Conservation (phyloP, 2,888 invertebrate species). For the Pachydiplax longipennis region DNA sequence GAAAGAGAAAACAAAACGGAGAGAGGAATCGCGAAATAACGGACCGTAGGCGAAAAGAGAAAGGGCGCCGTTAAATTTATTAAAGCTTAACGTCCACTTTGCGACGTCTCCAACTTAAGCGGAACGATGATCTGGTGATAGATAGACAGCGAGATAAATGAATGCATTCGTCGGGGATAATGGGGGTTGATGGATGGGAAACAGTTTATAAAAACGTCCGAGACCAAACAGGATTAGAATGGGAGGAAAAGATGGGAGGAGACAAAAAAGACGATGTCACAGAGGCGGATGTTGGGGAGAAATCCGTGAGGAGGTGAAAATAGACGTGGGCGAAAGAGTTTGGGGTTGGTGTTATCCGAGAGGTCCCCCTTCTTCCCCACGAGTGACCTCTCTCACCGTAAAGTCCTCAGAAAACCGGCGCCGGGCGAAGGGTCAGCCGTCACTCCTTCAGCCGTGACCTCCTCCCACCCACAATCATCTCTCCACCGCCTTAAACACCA, state of each 20-base stretch:
- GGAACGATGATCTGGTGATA: conserved; percentile 2
- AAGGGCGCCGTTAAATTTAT: background rate
- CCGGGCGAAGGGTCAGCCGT: conserved; percentile 28
- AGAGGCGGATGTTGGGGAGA: conserved; percentile 25
- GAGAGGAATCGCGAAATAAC: background rate
- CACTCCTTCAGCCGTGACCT: conserved; percentile 40
- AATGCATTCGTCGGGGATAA: conserved; percentile 34
- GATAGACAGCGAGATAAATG: conserved; percentile 37
- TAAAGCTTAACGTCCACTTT: conserved; percentile 33
- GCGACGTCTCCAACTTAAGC: background rate
- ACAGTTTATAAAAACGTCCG: conserved; percentile 18
- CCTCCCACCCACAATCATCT: background rate
- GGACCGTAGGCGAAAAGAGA: background rate
- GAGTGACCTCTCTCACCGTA: conserved; percentile 28
- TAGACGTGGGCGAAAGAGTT: background rate
- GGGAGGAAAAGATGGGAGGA: background rate
- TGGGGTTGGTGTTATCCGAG: background rate
- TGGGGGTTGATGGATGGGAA: conserved; percentile 33
- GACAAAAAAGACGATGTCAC: conserved; percentile 3
- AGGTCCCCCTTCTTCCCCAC: background rate
- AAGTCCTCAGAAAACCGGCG: conserved; percentile 40
- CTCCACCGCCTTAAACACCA: conserved; percentile 9
- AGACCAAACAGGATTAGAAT: conserved; percentile 16
- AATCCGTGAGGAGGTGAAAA: background rate
- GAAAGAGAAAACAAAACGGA: background rate